Evolutionary conservation across 2,797 vertebrate genomes (phyloP).

Genomic region (Pelochelys cantorii): DNA sequence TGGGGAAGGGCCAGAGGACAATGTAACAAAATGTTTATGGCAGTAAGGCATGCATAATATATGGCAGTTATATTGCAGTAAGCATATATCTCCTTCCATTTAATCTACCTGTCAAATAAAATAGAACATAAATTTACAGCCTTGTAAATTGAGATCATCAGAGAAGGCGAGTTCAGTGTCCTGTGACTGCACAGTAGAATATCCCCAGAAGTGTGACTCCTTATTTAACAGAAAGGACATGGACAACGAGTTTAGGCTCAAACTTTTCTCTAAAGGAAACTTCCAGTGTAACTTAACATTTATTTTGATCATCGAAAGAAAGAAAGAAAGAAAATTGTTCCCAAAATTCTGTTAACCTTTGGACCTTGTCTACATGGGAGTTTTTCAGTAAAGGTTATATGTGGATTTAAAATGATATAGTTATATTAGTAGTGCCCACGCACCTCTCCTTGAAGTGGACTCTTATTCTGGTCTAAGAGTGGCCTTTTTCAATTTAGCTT

Average conservation of each 20-base stretch:
- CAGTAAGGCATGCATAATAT: not conserved
- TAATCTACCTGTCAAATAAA: not conserved
- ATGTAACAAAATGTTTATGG: accelerated
- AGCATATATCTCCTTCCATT: not conserved
- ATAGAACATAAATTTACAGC: not conserved
- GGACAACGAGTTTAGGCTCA: not conserved
- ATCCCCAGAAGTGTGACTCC: not conserved
- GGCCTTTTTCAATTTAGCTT: not conserved
- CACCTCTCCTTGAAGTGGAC: not conserved
- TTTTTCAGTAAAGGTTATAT: not conserved
- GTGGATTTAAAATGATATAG: not conserved
- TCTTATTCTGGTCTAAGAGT: not conserved
- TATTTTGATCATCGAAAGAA: not conserved
- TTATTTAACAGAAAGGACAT: not conserved
- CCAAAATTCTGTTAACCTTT: not conserved
- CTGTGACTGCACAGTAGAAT: not conserved
- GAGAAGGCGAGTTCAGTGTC: not conserved
- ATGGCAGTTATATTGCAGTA: accelerated
- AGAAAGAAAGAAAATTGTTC: not conserved
- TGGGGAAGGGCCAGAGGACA: not conserved
- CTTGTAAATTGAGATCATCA: not conserved
- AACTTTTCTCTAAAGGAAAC: not conserved
- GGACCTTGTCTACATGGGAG: not conserved
- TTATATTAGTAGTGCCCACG: not conserved
- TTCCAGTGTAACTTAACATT: not conserved